A percentile compares a stretch with the other conserved stretches of the same genome.
Conservation (phyloP, 1,140 invertebrate genomes). For the Lepidurus arcticus region DNA sequence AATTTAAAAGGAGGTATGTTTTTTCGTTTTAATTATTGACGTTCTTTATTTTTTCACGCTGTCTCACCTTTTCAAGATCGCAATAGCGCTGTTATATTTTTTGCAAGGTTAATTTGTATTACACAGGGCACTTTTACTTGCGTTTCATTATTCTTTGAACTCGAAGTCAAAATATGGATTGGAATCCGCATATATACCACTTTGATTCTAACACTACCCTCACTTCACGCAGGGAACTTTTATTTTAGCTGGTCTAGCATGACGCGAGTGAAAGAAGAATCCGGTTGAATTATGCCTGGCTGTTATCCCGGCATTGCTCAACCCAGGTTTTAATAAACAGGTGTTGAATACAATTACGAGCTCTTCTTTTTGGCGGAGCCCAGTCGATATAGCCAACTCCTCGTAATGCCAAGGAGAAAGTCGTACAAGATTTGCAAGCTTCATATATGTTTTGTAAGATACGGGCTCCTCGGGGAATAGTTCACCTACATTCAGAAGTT, state of each 20-base stretch:
- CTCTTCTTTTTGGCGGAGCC: not conserved
- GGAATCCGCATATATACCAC: too few species aligned
- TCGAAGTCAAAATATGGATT: too few species aligned
- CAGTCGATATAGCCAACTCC: slow-evolving; percentile 8
- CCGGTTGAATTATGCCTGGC: not conserved
- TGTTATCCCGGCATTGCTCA: not conserved
- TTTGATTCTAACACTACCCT: not conserved
- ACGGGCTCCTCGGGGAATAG: not conserved
- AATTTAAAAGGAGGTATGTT: not conserved
- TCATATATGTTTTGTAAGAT: not conserved
- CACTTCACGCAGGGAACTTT: not conserved
- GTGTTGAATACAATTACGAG: slow-evolving; percentile 14
- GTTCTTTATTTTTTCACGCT: too few species aligned
- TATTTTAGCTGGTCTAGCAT: not conserved
- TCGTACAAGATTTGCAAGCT: not conserved
- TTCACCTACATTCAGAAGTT: slow-evolving; percentile 9
- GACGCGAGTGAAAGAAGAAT: not conserved
- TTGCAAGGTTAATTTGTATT: too few species aligned
- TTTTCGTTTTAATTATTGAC: not conserved
- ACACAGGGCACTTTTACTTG: too few species aligned
- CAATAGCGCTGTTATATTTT: too few species aligned
- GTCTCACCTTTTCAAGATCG: too few species aligned
- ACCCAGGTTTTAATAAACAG: slow-evolving; percentile 2
- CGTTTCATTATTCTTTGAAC: too few species aligned
- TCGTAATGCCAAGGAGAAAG: slow-evolving; percentile 3